Evolutionary conservation across 2,797 vertebrate genomes (phyloP), one percentile per base, ranked within the genome.

Genomic region (Enteromius anoplus): DNA sequence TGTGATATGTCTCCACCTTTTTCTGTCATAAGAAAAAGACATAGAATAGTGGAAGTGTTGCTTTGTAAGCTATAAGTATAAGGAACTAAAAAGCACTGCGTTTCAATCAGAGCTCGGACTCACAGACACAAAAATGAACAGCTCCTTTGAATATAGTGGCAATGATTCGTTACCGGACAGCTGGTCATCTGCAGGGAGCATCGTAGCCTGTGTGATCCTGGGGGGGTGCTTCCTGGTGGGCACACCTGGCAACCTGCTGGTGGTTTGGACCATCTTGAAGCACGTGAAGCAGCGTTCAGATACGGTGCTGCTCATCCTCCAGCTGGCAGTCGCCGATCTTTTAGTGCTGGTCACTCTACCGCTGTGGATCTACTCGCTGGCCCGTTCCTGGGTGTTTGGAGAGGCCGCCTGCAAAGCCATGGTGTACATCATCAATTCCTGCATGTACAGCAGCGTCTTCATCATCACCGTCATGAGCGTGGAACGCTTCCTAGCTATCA

Each of bases 371-470:
- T 96, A 96, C 86, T 95, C 96, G 3, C 85, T 97, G 66, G 94
- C 89, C 0, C 83, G 69, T 23, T 92, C 92, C 2, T 97, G 97
- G 97, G 86, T 96, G 86, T 96, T 97, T 70, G 95, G 95, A 14
- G 81, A 92, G 3, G 69, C 12, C 42, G 80, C 71, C 64, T 96
- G 95, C 84, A 97, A 96, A 90, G 90, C 86, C n/a, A 91, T 96
- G 64, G 93, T 93, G 68, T 97, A 93, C 29, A 2, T 95, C 23
- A 94, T 97, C 88, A 92, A 95, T 19, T 93, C 94, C 75, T 96
- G 94, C 84, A 96, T 97, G 96, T 97, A 96, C 78, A 92, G 94
- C 82, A 97, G 97, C 0, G 91, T 97, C 83, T 97, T 97, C 89
- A 89, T 97, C 84, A 95, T 97, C 82, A 96, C 94, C 3, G 84